These are phyloP conservation scores for Pocillopora meandrina DNA, from an alignment of 92 coral and sea anemone species.

Conservation along the genomic window DNA sequence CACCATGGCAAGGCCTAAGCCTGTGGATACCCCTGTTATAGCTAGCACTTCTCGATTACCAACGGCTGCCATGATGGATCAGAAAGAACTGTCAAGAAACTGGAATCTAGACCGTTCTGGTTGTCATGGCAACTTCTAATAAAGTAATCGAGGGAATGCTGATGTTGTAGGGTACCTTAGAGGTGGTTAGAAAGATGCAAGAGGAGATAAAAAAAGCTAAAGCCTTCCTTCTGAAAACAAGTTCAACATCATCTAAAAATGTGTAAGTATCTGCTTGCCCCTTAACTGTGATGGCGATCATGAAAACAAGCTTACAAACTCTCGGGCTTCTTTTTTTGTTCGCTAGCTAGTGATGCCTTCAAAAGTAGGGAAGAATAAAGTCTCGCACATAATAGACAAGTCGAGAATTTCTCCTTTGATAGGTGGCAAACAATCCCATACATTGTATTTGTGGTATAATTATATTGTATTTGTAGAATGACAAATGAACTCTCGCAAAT, in stretches of 20 bases:
- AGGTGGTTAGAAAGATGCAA: conserved; percentile 38
- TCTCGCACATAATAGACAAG: no score
- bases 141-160: neutral
- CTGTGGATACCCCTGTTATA: conserved; percentile 72
- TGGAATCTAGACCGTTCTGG: conserved; percentile 12
- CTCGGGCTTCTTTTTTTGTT: no score
- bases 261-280: conserved; percentile 64
- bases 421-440: no score
- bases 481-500: no score
- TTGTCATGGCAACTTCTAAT: conserved; percentile 36
- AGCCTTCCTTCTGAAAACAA: conserved; percentile 72
- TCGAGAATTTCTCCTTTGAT: no score
- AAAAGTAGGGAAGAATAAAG: no score
- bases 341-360: no score
- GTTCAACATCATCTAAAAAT: conserved; percentile 80
- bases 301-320: no score
- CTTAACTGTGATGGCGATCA: neutral
- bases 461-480: no score
- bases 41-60: conserved; percentile 38
- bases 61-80: conserved; percentile 29
- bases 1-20: conserved; percentile 75
- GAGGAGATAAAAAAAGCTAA: conserved; percentile 78
- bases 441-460: no score
- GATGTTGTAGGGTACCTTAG: neutral
- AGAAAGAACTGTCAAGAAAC: neutral